Evolutionary conservation across 2,888 invertebrate genomes (phyloP).

Genomic region (Notodonta ziczac): DNA sequence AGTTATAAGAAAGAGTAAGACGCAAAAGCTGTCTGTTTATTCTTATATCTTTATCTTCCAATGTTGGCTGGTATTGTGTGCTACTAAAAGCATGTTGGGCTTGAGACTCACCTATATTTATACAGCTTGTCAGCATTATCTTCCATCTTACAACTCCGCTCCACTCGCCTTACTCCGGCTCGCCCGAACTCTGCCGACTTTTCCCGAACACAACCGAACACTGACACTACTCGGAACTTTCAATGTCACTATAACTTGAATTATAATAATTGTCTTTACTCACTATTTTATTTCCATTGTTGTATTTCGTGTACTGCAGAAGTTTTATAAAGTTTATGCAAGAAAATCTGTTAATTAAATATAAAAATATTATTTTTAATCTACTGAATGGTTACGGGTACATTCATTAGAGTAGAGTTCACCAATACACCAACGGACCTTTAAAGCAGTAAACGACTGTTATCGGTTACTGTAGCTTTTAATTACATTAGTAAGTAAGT

Average conservation of each 20-base stretch:
- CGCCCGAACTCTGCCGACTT: conserved; percentile 23
- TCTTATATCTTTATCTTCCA: too few species aligned
- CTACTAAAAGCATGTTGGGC: not conserved
- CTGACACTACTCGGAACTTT: not conserved
- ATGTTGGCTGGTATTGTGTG: too few species aligned
- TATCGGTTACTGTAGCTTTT: too few species aligned
- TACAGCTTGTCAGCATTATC: conserved; percentile 71
- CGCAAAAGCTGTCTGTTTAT: too few species aligned
- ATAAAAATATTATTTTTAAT: too few species aligned
- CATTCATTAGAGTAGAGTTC: too few species aligned
- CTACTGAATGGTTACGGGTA: too few species aligned
- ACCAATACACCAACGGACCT: too few species aligned
- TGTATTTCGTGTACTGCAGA: conserved; percentile 10
- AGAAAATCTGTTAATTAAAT: too few species aligned
- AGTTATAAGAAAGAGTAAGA: too few species aligned
- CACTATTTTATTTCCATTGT: conserved; percentile 58
- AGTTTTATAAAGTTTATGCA: not conserved
- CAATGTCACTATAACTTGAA: conserved; percentile 4
- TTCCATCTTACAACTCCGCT: conserved; percentile 75
- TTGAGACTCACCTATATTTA: conserved; percentile 69
- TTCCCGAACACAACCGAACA: conserved; percentile 39
- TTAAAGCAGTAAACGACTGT: too few species aligned
- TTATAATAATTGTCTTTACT: conserved; percentile 12
- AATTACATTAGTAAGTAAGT: too few species aligned
- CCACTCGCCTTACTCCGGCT: conserved; percentile 42